phyloP scores from a whole-genome alignment of 2,113 vertebrate genomes.

The Geothlypis trichas region DNA sequence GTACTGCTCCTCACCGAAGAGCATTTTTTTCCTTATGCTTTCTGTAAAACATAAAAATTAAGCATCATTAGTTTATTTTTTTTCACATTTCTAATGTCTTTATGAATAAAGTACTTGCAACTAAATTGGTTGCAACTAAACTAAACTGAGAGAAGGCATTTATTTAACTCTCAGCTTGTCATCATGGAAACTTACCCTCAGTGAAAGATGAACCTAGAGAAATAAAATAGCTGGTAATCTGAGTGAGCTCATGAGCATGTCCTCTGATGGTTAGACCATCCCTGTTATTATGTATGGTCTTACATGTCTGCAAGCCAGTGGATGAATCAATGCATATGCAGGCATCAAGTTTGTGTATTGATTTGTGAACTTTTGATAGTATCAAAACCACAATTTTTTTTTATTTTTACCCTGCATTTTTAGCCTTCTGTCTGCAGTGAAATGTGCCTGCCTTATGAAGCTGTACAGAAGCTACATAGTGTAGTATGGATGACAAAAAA shows the following conservation, averaged over 20 bases:
- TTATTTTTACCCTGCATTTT: background rate
- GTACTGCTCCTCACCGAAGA: background rate
- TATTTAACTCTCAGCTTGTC: background rate
- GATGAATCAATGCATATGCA: background rate
- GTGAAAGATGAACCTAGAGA: slow-evolving; percentile 37
- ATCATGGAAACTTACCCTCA: background rate
- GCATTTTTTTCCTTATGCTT: background rate
- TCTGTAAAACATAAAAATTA: background rate
- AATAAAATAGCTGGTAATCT: slow-evolving; percentile 33
- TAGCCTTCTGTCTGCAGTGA: background rate
- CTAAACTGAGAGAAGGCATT: background rate
- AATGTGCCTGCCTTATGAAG: background rate
- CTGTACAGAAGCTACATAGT: background rate
- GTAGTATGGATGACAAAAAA: background rate
- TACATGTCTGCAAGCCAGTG: background rate
- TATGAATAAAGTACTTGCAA: background rate
- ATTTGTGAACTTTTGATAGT: background rate
- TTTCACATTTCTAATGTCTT: background rate
- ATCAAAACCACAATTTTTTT: background rate
- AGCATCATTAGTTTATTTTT: background rate
- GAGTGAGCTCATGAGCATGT: background rate
- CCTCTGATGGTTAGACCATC: background rate
- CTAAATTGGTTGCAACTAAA: too few relatives aligned
- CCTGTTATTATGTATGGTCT: background rate
- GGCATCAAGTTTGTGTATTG: background rate